phyloP scores from a whole-genome alignment of 2,888 invertebrate species.

The Ectemnius cavifrons region DNA sequence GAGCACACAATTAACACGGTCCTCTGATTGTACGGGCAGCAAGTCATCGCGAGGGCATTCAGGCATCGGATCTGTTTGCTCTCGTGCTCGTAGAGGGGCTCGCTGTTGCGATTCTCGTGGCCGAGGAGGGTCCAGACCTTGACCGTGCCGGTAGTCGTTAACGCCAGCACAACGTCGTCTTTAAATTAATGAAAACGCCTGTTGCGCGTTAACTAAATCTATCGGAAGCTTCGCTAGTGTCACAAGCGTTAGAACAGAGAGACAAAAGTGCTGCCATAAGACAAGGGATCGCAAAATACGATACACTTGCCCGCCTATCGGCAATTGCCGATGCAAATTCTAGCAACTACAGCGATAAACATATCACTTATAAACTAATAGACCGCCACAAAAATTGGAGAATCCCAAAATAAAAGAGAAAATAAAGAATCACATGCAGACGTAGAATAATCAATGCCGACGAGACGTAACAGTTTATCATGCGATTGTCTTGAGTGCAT shows the following conservation, averaged over 20 bases:
- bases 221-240: constrained; percentile 34
- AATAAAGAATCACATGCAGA: too few relatives aligned
- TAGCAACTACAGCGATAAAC: too few relatives aligned
- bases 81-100: constrained; percentile 96
- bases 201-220: constrained; percentile 62
- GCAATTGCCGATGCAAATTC: too few relatives aligned
- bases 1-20: constrained; percentile 98
- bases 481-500: too few relatives aligned
- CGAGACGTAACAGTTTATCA: too few relatives aligned
- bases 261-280: too few relatives aligned
- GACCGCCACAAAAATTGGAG: too few relatives aligned
- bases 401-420: too few relatives aligned
- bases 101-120: constrained; percentile 91
- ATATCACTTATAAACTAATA: too few relatives aligned
- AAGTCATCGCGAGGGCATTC: constrained; percentile 94
- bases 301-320: too few relatives aligned
- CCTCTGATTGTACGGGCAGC: constrained; percentile 96
- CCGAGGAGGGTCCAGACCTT: constrained; percentile 98
- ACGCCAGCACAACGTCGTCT: constrained; percentile 97
- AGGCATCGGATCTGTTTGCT: constrained; percentile 97
- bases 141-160: constrained; percentile 97
- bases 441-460: too few relatives aligned
- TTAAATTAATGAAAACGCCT: constrained; percentile 77
- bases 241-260: constrained; percentile 48
- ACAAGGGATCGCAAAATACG: too few relatives aligned